Percentiles rank a stretch among this genome's conserved stretches.
phyloP scores from a whole-genome alignment of 2,113 vertebrate genomes.

The Sclerurus mexicanus region DNA sequence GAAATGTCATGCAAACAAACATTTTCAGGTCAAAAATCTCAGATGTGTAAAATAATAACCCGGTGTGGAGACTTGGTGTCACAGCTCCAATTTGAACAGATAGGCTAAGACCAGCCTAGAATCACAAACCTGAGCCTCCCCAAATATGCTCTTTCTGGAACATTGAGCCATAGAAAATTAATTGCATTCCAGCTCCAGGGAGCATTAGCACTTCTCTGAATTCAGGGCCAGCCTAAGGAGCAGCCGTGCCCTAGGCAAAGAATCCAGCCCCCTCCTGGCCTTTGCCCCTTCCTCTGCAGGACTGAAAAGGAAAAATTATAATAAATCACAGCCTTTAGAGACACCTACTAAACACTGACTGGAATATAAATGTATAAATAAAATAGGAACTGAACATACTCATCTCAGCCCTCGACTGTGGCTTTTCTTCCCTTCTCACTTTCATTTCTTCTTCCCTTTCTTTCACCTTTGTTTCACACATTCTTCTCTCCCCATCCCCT shows the following conservation, averaged over 20 bases:
- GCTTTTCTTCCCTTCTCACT: constrained; percentile 30
- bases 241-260: constrained; percentile 55
- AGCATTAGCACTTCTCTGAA: constrained; percentile 58
- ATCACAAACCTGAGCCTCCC: constrained; percentile 61
- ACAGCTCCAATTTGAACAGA: background rate
- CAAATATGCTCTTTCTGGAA: constrained; percentile 59
- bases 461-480: constrained; percentile 37
- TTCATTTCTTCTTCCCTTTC: constrained; percentile 47
- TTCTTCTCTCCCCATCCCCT: constrained; percentile 3
- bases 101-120: constrained; percentile 10
- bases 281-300: constrained; percentile 16
- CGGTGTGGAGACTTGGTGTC: background rate
- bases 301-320: constrained; percentile 59
- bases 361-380: constrained; percentile 45
- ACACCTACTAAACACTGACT: constrained; percentile 42
- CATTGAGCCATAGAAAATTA: constrained; percentile 56
- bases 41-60: constrained; percentile 15
- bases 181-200: constrained; percentile 67
- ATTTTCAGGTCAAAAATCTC: constrained; percentile 1
- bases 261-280: constrained; percentile 61
- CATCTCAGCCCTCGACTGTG: background rate
- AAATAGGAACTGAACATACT: background rate
- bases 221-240: constrained; percentile 59
- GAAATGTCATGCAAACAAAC: constrained; percentile 29
- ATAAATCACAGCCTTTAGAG: constrained; percentile 65